Conservation (phyloP, 2,113 vertebrate genomes). For the Hemibagrus wyckioides region DNA sequence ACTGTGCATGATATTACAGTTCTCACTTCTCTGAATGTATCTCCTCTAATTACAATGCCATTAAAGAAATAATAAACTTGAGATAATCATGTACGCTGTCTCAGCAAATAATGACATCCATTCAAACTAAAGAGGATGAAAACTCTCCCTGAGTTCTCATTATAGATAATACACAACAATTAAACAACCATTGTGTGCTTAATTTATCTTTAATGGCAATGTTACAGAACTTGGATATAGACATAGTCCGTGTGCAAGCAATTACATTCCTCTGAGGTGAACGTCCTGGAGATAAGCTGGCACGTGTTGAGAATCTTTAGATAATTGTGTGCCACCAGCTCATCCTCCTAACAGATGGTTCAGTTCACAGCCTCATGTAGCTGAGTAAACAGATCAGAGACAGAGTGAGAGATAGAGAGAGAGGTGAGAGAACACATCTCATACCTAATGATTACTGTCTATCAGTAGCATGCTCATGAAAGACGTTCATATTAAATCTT, state of each 20-base stretch:
- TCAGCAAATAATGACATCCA: background rate
- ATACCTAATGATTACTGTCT: background rate
- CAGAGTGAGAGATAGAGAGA: constrained; percentile 10
- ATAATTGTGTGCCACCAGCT: background rate
- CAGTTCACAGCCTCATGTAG: background rate
- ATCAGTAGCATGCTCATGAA: background rate
- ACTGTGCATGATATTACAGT: too few species aligned
- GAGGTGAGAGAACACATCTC: background rate
- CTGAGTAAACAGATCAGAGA: constrained; percentile 12
- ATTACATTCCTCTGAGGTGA: constrained; percentile 11
- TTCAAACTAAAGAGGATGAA: background rate
- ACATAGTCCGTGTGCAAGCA: background rate
- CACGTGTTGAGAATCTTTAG: constrained; percentile 7
- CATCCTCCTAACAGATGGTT: constrained; percentile 25
- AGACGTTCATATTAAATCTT: background rate
- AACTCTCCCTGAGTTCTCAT: background rate
- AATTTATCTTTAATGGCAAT: background rate
- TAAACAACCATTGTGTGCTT: background rate
- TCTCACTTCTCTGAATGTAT: background rate
- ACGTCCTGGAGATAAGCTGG: background rate
- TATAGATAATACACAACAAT: background rate
- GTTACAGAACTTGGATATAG: background rate
- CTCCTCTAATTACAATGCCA: background rate
- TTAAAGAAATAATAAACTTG: background rate
- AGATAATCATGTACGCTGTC: background rate